A percentile compares a stretch with the other conserved stretches of the same genome.
These are phyloP conservation scores for Nebria ingens DNA, from an alignment of 1,140 invertebrate species.

Conservation along the genomic window DNA sequence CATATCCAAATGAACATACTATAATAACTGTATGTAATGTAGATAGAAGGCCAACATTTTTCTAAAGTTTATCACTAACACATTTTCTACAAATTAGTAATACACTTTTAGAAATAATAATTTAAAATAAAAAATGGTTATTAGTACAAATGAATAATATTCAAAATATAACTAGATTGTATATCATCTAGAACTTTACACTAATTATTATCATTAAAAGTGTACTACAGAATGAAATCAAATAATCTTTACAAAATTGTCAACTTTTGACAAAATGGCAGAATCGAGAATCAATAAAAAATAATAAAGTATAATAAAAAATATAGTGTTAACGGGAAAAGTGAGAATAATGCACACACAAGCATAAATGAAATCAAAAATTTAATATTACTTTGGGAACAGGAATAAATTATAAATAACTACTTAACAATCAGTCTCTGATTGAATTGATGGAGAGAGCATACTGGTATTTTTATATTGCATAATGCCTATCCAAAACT, in stretches of 20 bases:
- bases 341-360: conserved; percentile 3
- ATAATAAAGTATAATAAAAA: background rate
- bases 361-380: background rate
- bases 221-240: background rate
- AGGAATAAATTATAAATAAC: background rate
- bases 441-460: background rate
- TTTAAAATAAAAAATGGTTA: no score
- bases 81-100: background rate
- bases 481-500: background rate
- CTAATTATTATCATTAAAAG: background rate
- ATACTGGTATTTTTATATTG: background rate
- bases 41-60: conserved; percentile 7
- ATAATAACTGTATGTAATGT: conserved; percentile 6
- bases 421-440: conserved; percentile 4
- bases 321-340: conserved; percentile 4
- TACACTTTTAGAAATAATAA: no score
- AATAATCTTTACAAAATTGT: background rate
- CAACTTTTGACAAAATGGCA: conserved; percentile 4
- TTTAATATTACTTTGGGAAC: background rate
- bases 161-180: no score
- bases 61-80: conserved; percentile 3
- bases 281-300: background rate
- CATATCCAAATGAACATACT: background rate
- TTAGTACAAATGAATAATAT: no score
- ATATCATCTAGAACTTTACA: background rate